phyloP scores from a whole-genome alignment of 2,797 vertebrate genomes.

The Cacajao melanocephalus region DNA sequence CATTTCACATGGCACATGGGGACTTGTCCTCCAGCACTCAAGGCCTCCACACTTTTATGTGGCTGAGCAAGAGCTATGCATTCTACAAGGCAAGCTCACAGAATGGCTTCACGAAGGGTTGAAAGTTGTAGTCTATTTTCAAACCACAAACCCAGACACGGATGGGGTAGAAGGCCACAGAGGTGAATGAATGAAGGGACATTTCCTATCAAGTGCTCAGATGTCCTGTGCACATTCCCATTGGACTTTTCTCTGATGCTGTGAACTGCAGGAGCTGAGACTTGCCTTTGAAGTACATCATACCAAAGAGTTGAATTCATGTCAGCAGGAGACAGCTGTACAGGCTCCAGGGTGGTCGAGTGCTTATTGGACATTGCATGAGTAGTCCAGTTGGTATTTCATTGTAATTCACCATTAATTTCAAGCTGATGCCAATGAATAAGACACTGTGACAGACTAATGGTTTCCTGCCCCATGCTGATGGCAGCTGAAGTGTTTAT shows the following conservation, averaged over 20 bases:
- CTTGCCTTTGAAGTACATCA: not conserved
- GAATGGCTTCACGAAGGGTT: too few species aligned
- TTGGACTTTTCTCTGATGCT: not conserved
- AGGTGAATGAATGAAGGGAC: too few species aligned
- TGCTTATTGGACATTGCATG: rapidly evolving
- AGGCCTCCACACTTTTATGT: rapidly evolving
- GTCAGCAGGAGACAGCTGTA: not conserved
- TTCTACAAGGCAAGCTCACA: rapidly evolving
- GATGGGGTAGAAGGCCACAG: not conserved
- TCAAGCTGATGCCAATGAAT: not conserved
- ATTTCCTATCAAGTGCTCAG: not conserved
- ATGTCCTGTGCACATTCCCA: not conserved
- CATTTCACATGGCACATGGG: rapidly evolving
- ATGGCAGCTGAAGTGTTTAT: not conserved
- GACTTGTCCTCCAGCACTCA: rapidly evolving
- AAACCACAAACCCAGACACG: not conserved
- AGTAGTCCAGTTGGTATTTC: not conserved
- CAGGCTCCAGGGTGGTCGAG: rapidly evolving
- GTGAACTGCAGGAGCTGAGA: not conserved
- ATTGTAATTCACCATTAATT: constrained; percentile 12
- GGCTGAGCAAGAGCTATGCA: rapidly evolving
- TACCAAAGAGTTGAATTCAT: rapidly evolving
- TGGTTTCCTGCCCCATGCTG: constrained; percentile 6
- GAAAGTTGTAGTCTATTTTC: not conserved
- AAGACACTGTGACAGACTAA: not conserved